Percentiles rank a stretch among this genome's conserved stretches.
These are phyloP conservation scores for Orius insidiosus DNA, from an alignment of 1,140 invertebrate species.

Conservation along the genomic window DNA sequence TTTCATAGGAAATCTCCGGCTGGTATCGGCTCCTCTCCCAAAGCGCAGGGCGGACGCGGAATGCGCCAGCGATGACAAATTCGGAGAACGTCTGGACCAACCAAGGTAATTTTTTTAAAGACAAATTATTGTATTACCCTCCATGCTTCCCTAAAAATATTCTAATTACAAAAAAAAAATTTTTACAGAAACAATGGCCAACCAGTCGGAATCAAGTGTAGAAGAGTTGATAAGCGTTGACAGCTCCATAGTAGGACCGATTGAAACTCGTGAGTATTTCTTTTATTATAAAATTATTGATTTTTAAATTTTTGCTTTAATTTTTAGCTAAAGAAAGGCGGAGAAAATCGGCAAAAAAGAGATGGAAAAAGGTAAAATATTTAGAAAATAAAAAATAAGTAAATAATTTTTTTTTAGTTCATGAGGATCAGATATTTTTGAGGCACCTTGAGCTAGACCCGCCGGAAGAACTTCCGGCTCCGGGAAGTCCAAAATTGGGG, in stretches of 20 bases:
- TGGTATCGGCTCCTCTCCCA: conserved; percentile 33
- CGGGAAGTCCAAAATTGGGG: conserved; percentile 37
- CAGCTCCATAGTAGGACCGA: conserved; percentile 9
- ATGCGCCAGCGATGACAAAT: conserved; percentile 18
- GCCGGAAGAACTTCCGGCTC: conserved; percentile 27
- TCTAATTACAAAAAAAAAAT: neutral
- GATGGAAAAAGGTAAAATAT: conserved; percentile 13
- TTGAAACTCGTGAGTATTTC: neutral
- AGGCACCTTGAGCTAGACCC: conserved; percentile 64
- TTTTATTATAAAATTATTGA: neutral
- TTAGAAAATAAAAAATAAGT: no score
- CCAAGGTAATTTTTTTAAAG: neutral
- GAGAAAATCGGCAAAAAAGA: conserved; percentile 13
- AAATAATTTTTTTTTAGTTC: conserved; percentile 22
- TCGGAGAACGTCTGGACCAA: conserved; percentile 10
- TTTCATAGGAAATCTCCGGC: conserved; percentile 27
- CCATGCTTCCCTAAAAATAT: neutral
- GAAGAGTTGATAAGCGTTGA: conserved; percentile 20
- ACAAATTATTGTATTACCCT: neutral
- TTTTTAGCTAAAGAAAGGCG: conserved; percentile 13
- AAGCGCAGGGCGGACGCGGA: conserved; percentile 26
- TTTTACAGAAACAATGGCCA: conserved; percentile 18
- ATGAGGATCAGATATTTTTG: conserved; percentile 41
- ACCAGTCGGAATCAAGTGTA: conserved; percentile 21
- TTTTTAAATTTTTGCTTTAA: no score